Evolutionary conservation across 2,113 vertebrate species (phyloP).

Genomic region (Quiscalus mexicanus): DNA sequence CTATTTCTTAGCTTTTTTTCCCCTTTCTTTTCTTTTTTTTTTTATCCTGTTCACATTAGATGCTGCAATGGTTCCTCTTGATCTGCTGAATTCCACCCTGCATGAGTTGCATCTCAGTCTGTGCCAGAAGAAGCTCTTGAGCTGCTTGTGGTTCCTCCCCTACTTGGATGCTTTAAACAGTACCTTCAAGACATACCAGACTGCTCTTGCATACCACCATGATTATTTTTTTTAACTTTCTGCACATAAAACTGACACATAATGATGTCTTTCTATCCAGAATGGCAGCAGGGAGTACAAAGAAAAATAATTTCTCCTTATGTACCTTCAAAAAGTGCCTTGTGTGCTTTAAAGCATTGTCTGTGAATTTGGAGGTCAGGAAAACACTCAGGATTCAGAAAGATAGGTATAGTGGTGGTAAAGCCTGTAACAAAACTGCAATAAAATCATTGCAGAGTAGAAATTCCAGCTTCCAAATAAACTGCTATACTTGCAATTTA

Average conservation of each 20-base stretch:
- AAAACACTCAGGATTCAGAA: not conserved
- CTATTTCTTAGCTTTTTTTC: not conserved
- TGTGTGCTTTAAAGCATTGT: not conserved
- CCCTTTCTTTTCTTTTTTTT: not conserved
- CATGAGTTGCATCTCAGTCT: not conserved
- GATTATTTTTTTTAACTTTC: not conserved
- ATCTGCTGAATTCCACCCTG: not conserved
- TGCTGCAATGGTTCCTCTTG: not conserved
- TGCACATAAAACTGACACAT: not conserved
- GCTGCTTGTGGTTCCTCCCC: not conserved
- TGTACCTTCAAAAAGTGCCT: not conserved
- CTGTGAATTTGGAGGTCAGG: not conserved
- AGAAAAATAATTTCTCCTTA: not conserved
- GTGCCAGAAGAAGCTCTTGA: not conserved
- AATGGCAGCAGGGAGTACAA: not conserved
- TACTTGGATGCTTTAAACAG: not conserved
- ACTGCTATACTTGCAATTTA: not conserved
- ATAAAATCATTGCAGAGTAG: not conserved
- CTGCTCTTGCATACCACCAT: not conserved
- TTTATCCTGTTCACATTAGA: not conserved
- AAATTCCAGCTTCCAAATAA: not conserved
- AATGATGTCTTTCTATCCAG: not conserved
- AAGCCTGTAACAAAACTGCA: not conserved
- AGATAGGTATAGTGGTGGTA: not conserved
- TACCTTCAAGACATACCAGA: not conserved